Evolutionary conservation across 2,888 invertebrate species (phyloP).

Genomic region (Graphium colonna): DNA sequence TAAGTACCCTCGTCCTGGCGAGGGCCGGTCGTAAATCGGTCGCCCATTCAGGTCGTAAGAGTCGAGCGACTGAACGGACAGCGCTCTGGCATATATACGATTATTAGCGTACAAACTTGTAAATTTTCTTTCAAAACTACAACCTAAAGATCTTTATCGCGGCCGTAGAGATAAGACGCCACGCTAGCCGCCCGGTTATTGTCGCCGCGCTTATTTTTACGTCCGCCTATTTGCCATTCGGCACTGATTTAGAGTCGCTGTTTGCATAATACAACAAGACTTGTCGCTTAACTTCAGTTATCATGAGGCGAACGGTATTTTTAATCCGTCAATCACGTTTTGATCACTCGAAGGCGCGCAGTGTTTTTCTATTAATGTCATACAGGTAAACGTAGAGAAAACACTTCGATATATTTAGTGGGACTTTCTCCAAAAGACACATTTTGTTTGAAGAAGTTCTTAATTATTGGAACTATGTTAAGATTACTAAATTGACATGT

Average conservation of each 20-base stretch:
- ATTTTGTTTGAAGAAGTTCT: too few species aligned
- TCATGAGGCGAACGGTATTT: constrained; percentile 55
- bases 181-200: constrained; percentile 46
- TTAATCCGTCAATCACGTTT: constrained; percentile 44
- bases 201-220: constrained; percentile 54
- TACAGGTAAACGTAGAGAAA: too few species aligned
- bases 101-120: constrained; percentile 64
- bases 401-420: too few species aligned
- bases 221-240: constrained; percentile 56
- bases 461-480: too few species aligned
- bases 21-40: constrained; percentile 65
- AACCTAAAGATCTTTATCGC: constrained; percentile 62
- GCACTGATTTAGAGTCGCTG: constrained; percentile 55
- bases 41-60: constrained; percentile 64
- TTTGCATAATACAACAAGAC: constrained; percentile 66
- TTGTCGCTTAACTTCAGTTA: constrained; percentile 53
- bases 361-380: too few species aligned
- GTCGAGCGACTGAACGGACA: constrained; percentile 50
- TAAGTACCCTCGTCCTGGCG: constrained; percentile 51
- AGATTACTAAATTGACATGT: too few species aligned
- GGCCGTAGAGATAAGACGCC: constrained; percentile 44
- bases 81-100: constrained; percentile 55
- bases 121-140: constrained; percentile 64
- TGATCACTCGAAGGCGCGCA: background rate
- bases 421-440: too few species aligned